Percentiles rank a stretch among this genome's conserved stretches.
These are phyloP conservation scores for Dioctria linearis DNA, from an alignment of 2,888 invertebrate species.

Conservation along the genomic window DNA sequence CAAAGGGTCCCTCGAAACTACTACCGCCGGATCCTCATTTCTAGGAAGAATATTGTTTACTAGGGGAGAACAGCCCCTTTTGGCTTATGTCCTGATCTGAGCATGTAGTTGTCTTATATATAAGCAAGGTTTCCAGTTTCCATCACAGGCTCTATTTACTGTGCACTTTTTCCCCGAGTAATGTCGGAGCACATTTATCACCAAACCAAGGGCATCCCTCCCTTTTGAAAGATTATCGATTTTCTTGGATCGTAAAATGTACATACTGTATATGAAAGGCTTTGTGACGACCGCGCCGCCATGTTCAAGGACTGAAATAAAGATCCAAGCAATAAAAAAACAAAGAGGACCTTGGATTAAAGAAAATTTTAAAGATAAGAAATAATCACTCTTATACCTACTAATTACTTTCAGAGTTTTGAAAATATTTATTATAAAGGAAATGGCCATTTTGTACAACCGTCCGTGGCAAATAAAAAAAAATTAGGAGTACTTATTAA, in stretches of 20 bases:
- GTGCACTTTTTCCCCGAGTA: neutral
- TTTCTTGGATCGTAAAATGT: slow-evolving; percentile 31
- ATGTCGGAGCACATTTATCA: slow-evolving; percentile 4
- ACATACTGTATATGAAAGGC: slow-evolving; percentile 1
- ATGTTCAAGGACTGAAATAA: neutral
- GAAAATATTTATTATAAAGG: no score
- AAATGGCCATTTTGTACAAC: no score
- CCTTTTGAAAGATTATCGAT: slow-evolving; percentile 20
- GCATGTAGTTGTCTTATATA: neutral
- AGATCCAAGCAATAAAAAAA: neutral
- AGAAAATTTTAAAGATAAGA: no score
- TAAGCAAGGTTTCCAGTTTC: slow-evolving; percentile 24
- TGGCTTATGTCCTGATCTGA: slow-evolving; percentile 17
- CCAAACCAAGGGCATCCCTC: slow-evolving; percentile 35
- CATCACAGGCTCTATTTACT: neutral
- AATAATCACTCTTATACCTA: no score
- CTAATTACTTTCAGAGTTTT: no score
- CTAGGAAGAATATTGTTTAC: slow-evolving; percentile 13
- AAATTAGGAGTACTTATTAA: no score
- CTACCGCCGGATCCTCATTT: slow-evolving; percentile 38
- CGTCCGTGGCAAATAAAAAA: no score
- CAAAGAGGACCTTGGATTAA: no score
- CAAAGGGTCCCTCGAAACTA: slow-evolving; percentile 16
- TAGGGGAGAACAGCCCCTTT: slow-evolving; percentile 44
- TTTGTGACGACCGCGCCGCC: neutral